Base-by-base conservation (phyloP, 2,888 invertebrate species). In the Cyclophora albipunctata region DNA sequence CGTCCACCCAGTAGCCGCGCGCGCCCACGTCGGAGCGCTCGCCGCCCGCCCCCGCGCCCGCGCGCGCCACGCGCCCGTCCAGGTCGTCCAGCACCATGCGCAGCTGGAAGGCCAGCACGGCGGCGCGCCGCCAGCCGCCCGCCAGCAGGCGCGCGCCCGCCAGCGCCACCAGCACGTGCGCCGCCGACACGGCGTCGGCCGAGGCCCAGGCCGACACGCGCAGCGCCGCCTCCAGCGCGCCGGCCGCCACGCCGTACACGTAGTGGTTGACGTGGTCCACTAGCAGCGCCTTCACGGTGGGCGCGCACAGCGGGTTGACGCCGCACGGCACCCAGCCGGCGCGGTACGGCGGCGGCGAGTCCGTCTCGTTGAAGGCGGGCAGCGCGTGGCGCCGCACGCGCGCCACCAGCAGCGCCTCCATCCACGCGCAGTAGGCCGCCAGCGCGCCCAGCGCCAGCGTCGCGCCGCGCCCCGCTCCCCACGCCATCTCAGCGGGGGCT, bases 251-350 rank as follows among this genome's bases (percentile, higher is more conserved):
- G 2, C 93, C 93, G 67, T 96, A 93, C 33, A 96, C 82, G 69
- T 96, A 97, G 67, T 95, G 94, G 71, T 96, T 96, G 3, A 94
- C 91, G 57, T 95, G 95, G 73, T 96, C 96, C 46, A 95, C 84
- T 87, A 96, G 91, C 49, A 96, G 75, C 2, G 93, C 93, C 80
- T 97, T 97, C 0, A 95, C 94, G 0, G 96, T 96, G 2, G 96
- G 92, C 63, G 93, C 92, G 70, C 95, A 95, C 7, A 95, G 71
- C 0, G 95, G 95, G 64, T 94, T 93, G 37, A 94, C 88, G 45
- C 90, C 90, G 68, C 95, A 95, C 20, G 91, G 90, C n/a, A 94
- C 71, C 91, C 92, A 91, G 20, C 20, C 20, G 20, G 20, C 20
- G 46, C 43, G 63, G 57, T 3, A 65, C 72, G 3, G 56, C 56